A percentile compares a stretch with the other conserved stretches of the same genome.
phyloP scores from a whole-genome alignment of 2,797 vertebrate genomes.

The Emydoidea blandingii region DNA sequence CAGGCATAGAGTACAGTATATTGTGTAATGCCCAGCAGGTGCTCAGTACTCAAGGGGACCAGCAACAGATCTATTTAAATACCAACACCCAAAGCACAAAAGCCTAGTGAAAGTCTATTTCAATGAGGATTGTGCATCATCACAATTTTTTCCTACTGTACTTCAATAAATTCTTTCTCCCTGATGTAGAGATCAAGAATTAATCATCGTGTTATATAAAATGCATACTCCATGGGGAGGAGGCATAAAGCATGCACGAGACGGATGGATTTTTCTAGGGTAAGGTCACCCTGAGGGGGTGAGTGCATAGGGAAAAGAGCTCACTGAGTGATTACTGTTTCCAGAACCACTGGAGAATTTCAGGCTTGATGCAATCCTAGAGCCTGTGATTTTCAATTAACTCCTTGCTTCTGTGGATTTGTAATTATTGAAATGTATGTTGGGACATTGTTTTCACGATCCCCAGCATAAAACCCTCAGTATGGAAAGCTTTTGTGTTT shows the following conservation, averaged over 20 bases:
- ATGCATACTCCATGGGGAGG: constrained; percentile 47
- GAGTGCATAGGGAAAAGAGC: constrained; percentile 38
- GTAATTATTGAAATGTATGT: constrained; percentile 39
- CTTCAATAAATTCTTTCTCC: constrained; percentile 36
- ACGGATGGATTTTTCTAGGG: background rate
- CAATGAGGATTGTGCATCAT: background rate
- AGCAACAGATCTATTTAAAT: constrained; percentile 38
- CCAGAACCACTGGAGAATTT: constrained; percentile 33
- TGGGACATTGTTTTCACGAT: constrained; percentile 4
- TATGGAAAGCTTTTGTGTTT: background rate
- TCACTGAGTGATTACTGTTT: constrained; percentile 61
- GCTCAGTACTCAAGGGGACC: background rate
- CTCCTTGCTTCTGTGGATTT: constrained; percentile 36
- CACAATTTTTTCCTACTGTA: constrained; percentile 10
- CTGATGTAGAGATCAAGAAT: constrained; percentile 52
- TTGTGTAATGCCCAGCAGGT: constrained; percentile 12
- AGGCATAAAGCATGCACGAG: background rate
- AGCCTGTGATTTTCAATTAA: constrained; percentile 61
- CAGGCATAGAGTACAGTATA: background rate
- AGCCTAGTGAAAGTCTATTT: constrained; percentile 30
- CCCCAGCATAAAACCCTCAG: background rate
- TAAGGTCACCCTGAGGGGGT: constrained; percentile 66
- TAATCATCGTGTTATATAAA: constrained; percentile 69
- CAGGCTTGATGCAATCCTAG: constrained; percentile 28
- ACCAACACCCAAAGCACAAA: constrained; percentile 26